Evolutionary conservation across 1,140 invertebrate genomes (phyloP), one percentile per base, ranked within the genome.

Genomic region (Magallana gigas): DNA sequence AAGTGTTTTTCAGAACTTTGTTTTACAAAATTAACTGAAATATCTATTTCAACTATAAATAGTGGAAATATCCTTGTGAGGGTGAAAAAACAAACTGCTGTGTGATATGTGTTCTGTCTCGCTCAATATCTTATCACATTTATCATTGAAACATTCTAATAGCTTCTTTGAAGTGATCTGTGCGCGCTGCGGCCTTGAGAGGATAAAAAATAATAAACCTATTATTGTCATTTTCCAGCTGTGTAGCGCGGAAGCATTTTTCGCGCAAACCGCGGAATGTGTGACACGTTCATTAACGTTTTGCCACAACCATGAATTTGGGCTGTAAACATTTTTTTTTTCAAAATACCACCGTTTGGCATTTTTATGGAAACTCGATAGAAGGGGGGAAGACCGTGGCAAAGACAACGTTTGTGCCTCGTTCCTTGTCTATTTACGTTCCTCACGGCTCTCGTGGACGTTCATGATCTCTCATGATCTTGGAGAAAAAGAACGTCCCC

Each of bases 221-320:
- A 76, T 76, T 12, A 76, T 76, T 76, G 68, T 76, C 68, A 76
- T 76, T 76, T 76, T 76, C 68, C 68, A 76, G 68, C 68, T 76
- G 68, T 12, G 68, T 29, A 76, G 68, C 68, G 68, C 68, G 68
- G 68, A 76, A 76, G 68, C 14, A 76, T 76, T 76, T 76, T 76
- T 76, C 68, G 68, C 68, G 23, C 68, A 29, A 76, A 76, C 68
- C 68, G 68, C 68, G 23, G 68, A 76, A 76, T 76, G 68, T 76
- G 68, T 76, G 68, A 76, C 68, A 76, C 68, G 68, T 76, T 76
- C 36, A 76, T 76, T 76, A 76, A 76, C 23, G 68, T 76, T 76
- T 76, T 76, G 68, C 68, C 68, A 76, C 68, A 76, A 76, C 36
- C 68, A 76, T 76, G 68, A 76, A 76, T 76, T 76, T 76, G 68